These are phyloP conservation scores for Pemphigus obesinymphae DNA, from an alignment of 1,140 invertebrate species.

Conservation along the genomic window DNA sequence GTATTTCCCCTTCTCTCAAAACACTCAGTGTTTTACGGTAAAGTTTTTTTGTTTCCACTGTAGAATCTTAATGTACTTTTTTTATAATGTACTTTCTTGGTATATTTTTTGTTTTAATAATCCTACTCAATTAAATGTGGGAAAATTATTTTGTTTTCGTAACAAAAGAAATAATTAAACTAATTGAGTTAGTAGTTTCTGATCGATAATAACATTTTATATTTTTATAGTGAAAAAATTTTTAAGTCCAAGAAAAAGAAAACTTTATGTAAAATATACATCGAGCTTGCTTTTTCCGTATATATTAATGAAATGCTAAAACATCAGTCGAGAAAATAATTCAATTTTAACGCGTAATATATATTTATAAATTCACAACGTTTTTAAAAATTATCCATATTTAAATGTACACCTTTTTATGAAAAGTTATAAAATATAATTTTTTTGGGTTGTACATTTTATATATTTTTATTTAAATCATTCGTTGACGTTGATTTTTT, in stretches of 20 bases:
- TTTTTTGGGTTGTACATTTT: too few relatives aligned
- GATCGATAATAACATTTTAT: constrained; percentile 18
- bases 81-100: neutral
- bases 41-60: neutral
- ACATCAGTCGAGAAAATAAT: neutral
- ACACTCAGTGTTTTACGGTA: neutral
- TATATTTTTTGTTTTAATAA: constrained; percentile 26
- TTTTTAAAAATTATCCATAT: too few relatives aligned
- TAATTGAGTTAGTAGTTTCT: constrained; percentile 11
- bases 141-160: constrained; percentile 13
- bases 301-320: neutral
- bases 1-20: neutral
- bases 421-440: too few relatives aligned
- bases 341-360: neutral
- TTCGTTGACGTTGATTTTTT: too few relatives aligned
- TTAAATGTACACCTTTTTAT: too few relatives aligned
- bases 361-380: too few relatives aligned
- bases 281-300: neutral
- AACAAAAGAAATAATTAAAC: constrained; percentile 26
- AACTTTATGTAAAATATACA: neutral
- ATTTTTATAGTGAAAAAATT: constrained; percentile 10
- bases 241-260: neutral
- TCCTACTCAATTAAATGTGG: neutral
- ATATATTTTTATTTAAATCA: too few relatives aligned
- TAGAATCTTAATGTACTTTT: neutral